Conservation (phyloP, 2,797 vertebrate species). For the Liasis olivaceus region DNA sequence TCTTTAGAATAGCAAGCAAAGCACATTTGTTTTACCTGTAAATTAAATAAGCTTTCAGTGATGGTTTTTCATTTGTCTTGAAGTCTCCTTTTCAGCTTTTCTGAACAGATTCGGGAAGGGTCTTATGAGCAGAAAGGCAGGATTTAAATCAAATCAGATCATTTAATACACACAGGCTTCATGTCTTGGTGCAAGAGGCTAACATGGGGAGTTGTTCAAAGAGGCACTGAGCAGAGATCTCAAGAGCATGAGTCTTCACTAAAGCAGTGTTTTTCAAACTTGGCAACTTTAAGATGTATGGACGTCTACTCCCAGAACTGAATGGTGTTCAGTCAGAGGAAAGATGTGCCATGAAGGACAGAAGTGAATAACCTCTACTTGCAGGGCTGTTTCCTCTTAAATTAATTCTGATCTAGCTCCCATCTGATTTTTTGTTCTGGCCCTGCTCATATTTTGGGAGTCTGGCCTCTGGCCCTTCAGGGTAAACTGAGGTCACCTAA, state of each 20-base stretch:
- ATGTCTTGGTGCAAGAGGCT: not conserved
- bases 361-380: not conserved
- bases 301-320: not conserved
- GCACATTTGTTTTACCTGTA: not conserved
- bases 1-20: not conserved
- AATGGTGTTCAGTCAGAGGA: not conserved
- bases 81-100: not conserved
- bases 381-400: not conserved
- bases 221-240: not conserved
- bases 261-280: not conserved
- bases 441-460: not conserved
- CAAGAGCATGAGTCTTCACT: not conserved
- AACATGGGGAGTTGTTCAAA: not conserved
- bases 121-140: not conserved
- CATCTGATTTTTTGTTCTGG: not conserved
- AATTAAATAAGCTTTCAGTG: not conserved
- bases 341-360: not conserved
- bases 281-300: not conserved
- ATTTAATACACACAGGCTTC: not conserved
- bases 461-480: not conserved
- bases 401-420: not conserved
- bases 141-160: not conserved
- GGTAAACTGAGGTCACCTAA: not conserved
- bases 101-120: not conserved
- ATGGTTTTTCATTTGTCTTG: not conserved